Evolutionary conservation across 2,888 invertebrate species (phyloP), one percentile per base, ranked within the genome.

Genomic region (Camptogramma bilineatum): DNA sequence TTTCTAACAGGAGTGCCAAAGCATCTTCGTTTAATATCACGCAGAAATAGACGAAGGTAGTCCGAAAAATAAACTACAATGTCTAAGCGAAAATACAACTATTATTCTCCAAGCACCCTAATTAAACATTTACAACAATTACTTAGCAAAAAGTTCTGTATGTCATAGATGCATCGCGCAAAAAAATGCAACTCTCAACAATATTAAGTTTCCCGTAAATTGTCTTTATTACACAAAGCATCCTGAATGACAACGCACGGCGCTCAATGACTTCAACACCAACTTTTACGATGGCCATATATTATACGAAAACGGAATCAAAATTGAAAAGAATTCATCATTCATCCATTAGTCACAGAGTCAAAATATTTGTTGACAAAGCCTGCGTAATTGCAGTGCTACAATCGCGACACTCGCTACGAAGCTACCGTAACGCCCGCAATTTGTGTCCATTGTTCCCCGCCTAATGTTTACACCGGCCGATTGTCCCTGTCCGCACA

Each of bases 341-440:
- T 91, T 93, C 92, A 92, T 89, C 88, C 73, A 91, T 93, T 92
- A 88, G 93, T 91, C 85, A 91, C 92, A 91, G 88, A 87, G 86
- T 85, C 87, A 88, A 87, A 90, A 90, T 87, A 86, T 88, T 88
- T 88, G 85, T 88, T 88, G 89, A 86, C 90, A 88, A 88, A 86
- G 85, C 83, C 86, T 86, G 82, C 83, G 83, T 91, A 88, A 91
- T 90, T 90, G 89, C 83, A 87, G 80, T 81, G 82, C 84, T 90
- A 91, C 90, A 93, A 91, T 91, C 90, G 87, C 79, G 86, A 88
- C 90, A 89, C 90, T 90, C 86, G 88, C 88, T 89, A 82, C 88
- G 91, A 91, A 90, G 92, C 92, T 93, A 91, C 93, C 91, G 92
- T 90, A 91, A 90, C 92, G 88, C 88, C 91, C 91, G 93, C 92